These are phyloP conservation scores for Crocallis elinguaria DNA, from an alignment of 2,888 invertebrate genomes.

Conservation along the genomic window DNA sequence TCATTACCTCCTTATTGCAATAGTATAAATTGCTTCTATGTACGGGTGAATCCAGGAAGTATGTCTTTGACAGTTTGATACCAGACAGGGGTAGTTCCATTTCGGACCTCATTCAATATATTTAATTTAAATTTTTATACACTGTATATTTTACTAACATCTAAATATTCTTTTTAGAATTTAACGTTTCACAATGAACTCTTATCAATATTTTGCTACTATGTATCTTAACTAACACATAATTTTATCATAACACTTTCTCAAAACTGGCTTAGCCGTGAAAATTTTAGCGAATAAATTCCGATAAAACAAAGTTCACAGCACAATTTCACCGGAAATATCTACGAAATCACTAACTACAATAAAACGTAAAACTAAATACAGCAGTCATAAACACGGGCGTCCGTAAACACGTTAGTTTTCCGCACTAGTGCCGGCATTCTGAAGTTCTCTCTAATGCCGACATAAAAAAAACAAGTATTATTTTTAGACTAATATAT, in stretches of 20 bases:
- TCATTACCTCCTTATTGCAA: slow-evolving; percentile 42
- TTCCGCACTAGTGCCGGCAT: neutral
- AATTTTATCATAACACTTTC: too few species aligned
- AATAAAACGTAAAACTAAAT: neutral
- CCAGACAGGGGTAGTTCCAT: slow-evolving; percentile 40
- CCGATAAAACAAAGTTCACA: too few species aligned
- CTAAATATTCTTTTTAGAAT: too few species aligned
- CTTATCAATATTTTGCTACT: too few species aligned
- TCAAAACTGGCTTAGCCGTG: neutral
- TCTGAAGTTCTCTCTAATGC: neutral
- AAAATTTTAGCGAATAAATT: neutral
- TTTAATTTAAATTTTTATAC: too few species aligned
- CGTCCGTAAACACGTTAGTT: neutral
- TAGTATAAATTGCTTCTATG: slow-evolving; percentile 50
- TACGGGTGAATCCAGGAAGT: slow-evolving; percentile 55
- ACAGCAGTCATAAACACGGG: neutral
- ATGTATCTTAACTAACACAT: too few species aligned
- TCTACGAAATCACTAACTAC: neutral
- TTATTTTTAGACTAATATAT: too few species aligned
- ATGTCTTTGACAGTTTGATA: slow-evolving; percentile 50
- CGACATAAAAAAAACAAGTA: too few species aligned
- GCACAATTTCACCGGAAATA: neutral
- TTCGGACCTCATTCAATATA: neutral
- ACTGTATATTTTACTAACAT: too few species aligned
- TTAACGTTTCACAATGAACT: too few species aligned